Evolutionary conservation across 1,140 invertebrate genomes (phyloP).

Genomic region (Phthorimaea operculella): DNA sequence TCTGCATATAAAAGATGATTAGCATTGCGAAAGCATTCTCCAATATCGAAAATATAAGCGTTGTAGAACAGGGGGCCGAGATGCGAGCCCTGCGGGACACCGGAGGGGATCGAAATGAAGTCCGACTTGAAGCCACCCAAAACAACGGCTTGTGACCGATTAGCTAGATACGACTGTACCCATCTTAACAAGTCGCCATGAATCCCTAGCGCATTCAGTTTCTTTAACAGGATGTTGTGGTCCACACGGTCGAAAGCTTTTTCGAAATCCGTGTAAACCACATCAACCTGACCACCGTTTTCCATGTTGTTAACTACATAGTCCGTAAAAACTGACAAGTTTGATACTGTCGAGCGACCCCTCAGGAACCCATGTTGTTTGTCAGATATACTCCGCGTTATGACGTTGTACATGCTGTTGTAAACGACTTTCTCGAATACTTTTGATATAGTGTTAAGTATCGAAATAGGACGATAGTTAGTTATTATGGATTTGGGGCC

Average conservation of each 20-base stretch:
- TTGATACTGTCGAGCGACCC: conserved; percentile 1
- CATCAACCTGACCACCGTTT: neutral
- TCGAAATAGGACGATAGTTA: conserved; percentile 1
- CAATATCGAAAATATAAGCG: neutral
- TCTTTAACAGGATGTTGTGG: neutral
- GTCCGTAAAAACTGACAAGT: conserved; percentile 1
- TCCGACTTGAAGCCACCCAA: conserved; percentile 8
- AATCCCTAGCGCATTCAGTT: neutral
- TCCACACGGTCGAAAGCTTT: conserved; percentile 6
- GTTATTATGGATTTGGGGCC: neutral
- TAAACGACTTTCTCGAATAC: neutral
- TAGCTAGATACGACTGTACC: conserved; percentile 4
- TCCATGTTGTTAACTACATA: neutral
- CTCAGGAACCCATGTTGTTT: conserved; percentile 7
- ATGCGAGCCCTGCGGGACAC: neutral
- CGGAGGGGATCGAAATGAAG: conserved; percentile 1
- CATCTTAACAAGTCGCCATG: conserved; percentile 2
- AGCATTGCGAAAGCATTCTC: neutral
- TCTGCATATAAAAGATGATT: neutral
- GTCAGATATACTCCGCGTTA: neutral
- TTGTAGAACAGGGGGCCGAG: conserved; percentile 1
- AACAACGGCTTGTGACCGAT: conserved; percentile 8
- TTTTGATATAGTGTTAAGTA: neutral
- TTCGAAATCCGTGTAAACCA: conserved; percentile 1
- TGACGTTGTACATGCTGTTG: neutral